Percentiles rank a stretch among this genome's conserved stretches.
Conservation (phyloP, 2,113 vertebrate genomes). For the Poicephalus gulielmi region DNA sequence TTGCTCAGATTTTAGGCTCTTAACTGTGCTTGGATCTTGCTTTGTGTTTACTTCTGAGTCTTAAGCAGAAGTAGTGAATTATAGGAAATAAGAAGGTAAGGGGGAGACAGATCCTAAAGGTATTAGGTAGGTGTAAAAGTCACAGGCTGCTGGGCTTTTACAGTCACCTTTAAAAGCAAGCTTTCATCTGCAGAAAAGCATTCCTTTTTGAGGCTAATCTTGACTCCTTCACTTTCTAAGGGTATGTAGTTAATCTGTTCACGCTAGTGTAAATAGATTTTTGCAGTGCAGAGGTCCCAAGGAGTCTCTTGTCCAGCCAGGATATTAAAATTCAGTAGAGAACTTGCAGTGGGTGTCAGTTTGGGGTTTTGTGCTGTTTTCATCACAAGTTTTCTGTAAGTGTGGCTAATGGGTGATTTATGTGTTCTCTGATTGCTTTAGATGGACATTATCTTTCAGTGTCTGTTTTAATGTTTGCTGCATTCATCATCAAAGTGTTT, state of each 20-base stretch:
- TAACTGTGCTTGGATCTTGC: background rate
- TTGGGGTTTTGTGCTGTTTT: background rate
- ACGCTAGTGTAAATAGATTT: background rate
- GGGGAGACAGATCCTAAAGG: background rate
- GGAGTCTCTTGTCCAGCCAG: background rate
- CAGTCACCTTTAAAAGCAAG: background rate
- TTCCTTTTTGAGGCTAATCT: background rate
- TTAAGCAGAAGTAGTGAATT: background rate
- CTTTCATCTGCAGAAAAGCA: background rate
- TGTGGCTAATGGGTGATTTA: background rate
- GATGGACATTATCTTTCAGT: background rate
- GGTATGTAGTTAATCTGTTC: background rate
- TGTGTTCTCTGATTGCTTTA: background rate
- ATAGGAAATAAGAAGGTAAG: background rate
- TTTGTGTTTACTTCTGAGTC: background rate
- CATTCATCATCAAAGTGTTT: constrained; percentile 29
- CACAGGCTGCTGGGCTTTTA: background rate
- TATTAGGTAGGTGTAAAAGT: background rate
- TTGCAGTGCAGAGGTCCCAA: background rate
- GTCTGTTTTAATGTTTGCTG: constrained; percentile 19
- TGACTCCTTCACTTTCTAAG: background rate
- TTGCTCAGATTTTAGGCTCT: background rate
- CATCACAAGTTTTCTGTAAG: background rate
- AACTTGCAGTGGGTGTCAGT: background rate
- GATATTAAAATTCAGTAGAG: background rate